A percentile compares a stretch with the other conserved stretches of the same genome.
Evolutionary conservation across 2,797 vertebrate genomes (phyloP).

Genomic region (Sebastes iracundus): DNA sequence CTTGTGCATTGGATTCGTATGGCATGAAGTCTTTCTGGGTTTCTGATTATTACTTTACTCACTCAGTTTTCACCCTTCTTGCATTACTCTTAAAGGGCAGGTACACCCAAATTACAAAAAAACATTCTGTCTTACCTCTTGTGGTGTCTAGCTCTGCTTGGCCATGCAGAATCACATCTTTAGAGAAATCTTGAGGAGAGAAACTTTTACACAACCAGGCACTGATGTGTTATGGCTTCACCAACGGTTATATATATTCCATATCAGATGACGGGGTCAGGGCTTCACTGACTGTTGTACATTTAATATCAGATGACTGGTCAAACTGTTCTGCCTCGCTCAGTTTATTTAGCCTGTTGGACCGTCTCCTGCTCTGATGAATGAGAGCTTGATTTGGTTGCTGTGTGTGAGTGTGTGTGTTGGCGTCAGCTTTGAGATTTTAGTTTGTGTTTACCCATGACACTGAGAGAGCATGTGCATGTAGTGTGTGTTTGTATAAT

Average conservation of each 20-base stretch:
- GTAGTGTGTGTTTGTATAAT: constrained; percentile 43
- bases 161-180: not conserved
- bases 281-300: constrained; percentile 17
- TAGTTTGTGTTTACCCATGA: constrained; percentile 56
- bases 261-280: constrained; percentile 28
- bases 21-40: not conserved
- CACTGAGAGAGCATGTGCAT: constrained; percentile 28
- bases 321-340: constrained; percentile 49
- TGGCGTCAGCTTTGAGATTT: constrained; percentile 45
- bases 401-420: constrained; percentile 10
- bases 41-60: not conserved
- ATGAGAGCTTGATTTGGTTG: constrained; percentile 65
- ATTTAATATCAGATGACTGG: constrained; percentile 60
- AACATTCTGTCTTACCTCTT: not conserved
- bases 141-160: too few relatives aligned
- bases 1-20: not conserved
- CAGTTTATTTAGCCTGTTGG: constrained; percentile 70
- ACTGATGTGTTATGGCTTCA: not conserved
- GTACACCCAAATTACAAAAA: not conserved
- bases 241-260: not conserved
- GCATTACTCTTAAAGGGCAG: not conserved
- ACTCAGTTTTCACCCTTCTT: not conserved
- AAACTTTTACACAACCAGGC: not conserved
- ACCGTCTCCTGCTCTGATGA: constrained; percentile 62
- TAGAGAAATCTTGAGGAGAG: not conserved